Evolutionary conservation across 1,140 invertebrate species (phyloP), one percentile per base, ranked within the genome.

Genomic region (Diachasma alloeum): DNA sequence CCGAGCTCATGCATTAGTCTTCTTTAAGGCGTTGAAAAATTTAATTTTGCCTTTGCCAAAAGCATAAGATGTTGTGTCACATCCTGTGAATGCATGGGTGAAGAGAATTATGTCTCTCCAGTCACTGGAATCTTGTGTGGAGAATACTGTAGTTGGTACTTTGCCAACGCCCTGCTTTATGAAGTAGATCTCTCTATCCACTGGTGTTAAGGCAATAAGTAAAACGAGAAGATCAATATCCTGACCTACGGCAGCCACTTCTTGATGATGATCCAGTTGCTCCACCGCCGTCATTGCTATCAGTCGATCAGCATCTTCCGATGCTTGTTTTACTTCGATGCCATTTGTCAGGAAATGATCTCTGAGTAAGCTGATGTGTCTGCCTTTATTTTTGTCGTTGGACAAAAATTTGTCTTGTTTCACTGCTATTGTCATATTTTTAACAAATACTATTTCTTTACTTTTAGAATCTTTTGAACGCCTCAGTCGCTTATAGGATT

Each of bases 31-130:
- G 0, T 44, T 48, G 0, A 56, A 4, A 36, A 53, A 24, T n/a
- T 2, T 8, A 36, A 31, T 46, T 75, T 75, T 75, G 3, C 39
- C 37, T 31, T 63, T 74, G 9, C 39, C 39, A 24, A 6, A 66
- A 13, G 17, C 2, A 10, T 31, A 46, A 42, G 19, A 39, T 1
- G 73, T 75, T 10, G 39, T 46, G 17, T 75, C 59, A 46, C 73
- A 75, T 2, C 73, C 73, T 19, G 36, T 26, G 31, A 75, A 75
- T 8, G 73, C 73, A 31, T 75, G 73, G 5, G 19, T 11, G 26
- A 74, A 63, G 0, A 74, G n/a, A 17, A 74, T 74, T 19, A 31
- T 46, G 13, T 24, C 11, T 31, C 31, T 3, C 26, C 53, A 17
- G 10, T 56, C 4, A 4, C 0, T 31, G 11, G 26, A 2, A 24